Conservation (phyloP, 2,113 vertebrate genomes). For the Alouatta palliata region DNA sequence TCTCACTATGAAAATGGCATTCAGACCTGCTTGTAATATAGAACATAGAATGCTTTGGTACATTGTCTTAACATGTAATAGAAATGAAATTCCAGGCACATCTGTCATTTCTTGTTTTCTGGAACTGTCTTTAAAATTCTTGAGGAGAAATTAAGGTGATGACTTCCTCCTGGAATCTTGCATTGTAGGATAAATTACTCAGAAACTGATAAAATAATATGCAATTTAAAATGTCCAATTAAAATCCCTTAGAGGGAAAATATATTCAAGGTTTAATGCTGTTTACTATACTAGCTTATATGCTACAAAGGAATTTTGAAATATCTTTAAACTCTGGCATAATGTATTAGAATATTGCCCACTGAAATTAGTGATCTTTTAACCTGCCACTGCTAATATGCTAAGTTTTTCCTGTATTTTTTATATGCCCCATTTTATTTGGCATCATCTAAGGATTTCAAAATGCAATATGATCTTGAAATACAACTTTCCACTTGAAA, state of each 20-base stretch:
- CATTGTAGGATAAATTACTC: neutral
- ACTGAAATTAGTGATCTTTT: neutral
- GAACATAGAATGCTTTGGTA: neutral
- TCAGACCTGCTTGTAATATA: neutral
- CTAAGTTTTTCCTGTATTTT: neutral
- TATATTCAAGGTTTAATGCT: neutral
- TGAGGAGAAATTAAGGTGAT: constrained; percentile 49
- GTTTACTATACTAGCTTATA: neutral
- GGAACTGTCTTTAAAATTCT: constrained; percentile 37
- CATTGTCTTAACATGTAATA: constrained; percentile 2
- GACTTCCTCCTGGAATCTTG: neutral
- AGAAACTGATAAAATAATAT: constrained; percentile 10
- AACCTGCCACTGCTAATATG: neutral
- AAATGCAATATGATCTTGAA: neutral
- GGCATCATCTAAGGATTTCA: neutral
- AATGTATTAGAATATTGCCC: neutral
- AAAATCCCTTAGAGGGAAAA: neutral
- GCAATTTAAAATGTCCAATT: neutral
- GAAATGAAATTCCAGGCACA: constrained; percentile 13
- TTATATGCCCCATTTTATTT: neutral
- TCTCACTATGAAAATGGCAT: constrained; percentile 49
- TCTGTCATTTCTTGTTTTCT: constrained; percentile 52
- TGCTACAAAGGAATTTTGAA: neutral
- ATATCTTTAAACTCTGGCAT: neutral
- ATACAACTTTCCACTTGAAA: neutral